A percentile compares a stretch with the other conserved stretches of the same genome.
These are phyloP conservation scores for Nephrotoma guestfalica DNA, from an alignment of 2,888 invertebrate species.

Conservation along the genomic window DNA sequence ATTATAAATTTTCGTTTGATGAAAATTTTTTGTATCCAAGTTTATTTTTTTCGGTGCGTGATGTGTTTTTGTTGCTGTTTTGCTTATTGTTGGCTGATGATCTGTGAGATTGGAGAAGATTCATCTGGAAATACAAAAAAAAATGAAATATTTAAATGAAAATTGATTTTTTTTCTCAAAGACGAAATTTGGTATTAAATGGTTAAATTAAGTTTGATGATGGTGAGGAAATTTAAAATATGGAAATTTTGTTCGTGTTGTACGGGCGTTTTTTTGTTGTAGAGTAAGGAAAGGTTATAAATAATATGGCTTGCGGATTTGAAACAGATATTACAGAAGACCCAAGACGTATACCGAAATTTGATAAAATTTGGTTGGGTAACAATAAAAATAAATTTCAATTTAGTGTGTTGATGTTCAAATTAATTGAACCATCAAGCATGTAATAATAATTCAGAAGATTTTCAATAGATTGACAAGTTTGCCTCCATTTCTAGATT, in stretches of 20 bases:
- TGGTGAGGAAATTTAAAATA: not conserved
- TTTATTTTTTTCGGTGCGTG: not conserved
- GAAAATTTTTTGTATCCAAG: not conserved
- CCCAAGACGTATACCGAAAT: not conserved
- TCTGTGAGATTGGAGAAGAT: not conserved
- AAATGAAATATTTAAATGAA: not conserved
- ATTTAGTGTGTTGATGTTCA: too few relatives aligned
- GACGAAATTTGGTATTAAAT: not conserved
- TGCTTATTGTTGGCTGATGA: not conserved
- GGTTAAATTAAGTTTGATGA: not conserved
- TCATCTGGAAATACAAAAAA: not conserved
- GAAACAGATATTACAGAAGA: not conserved
- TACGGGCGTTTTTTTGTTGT: not conserved
- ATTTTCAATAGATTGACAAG: too few relatives aligned
- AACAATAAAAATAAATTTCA: too few relatives aligned
- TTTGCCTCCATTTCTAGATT: too few relatives aligned
- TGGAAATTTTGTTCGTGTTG: not conserved
- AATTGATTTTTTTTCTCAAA: not conserved
- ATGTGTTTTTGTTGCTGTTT: not conserved
- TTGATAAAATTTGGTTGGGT: too few relatives aligned
- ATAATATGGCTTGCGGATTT: not conserved
- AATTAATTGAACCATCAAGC: too few relatives aligned
- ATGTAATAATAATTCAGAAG: too few relatives aligned
- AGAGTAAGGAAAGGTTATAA: not conserved
- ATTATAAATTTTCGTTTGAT: not conserved